Base-by-base conservation (phyloP, 2,113 vertebrate genomes). In the Hiodon alosoides region DNA sequence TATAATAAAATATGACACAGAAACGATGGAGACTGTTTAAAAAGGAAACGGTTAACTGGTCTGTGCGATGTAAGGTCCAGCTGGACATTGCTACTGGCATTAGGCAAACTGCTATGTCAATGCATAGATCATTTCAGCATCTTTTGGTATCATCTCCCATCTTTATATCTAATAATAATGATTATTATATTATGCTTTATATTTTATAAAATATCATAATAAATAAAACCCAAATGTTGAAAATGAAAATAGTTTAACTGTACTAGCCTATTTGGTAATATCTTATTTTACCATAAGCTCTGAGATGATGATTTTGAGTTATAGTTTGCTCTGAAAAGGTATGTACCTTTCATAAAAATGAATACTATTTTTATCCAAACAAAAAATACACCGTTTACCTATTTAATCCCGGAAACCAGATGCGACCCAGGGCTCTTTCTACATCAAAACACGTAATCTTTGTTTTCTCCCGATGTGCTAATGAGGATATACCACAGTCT, bases 1-100 rank as follows among this genome's bases (percentile, higher is more conserved):
- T 93, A 88, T 92, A 90, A 89, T 93, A 93, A 92, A 91, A 93
- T 93, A 92, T 92, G 85, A 86, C 89, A 79, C 78, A 86, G 90
- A 89, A 90, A 86, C 85, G 87, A 90, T 74, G 86, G 83, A 84
- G 85, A 88, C 86, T 88, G 90, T 88, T 90, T 86, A 81, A 83
- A 85, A 79, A 88, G 86, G 72, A 50, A 4, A 71, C n/a, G n/a
- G n/a, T n/a, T n/a, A n/a, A n/a, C n/a, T n/a, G n/a, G n/a, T 17
- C 64, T 47, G 0, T 31, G 31, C 16, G 61, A 7, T 31, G 61
- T 64, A 46, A 72, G 60, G 78, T 71, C 67, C 67, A 46, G 52
- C 60, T 7, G 54, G 54, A 7, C 60, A 13, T 62, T 5, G 8
- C 60, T n/a, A 5, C 60, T 16, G 16, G 47, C 8, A n/a, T 69